Evolutionary conservation across 2,888 invertebrate genomes (phyloP).

Genomic region (Mycalesis mineus): DNA sequence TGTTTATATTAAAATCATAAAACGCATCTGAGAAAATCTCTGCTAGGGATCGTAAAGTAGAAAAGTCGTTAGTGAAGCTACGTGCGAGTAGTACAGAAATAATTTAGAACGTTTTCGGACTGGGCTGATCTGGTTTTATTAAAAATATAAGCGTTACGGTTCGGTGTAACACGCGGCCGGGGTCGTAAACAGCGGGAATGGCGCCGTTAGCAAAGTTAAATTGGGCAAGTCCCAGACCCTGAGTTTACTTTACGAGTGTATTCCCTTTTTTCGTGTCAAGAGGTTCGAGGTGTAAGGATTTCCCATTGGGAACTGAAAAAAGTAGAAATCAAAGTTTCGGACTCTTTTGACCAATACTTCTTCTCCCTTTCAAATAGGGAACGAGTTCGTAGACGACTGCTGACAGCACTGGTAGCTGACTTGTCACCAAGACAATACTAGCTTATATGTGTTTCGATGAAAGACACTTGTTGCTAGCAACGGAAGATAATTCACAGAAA

Average conservation of each 20-base stretch:
- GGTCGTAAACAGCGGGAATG: slow-evolving; percentile 22
- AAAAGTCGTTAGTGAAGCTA: not conserved
- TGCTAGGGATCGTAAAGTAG: not conserved
- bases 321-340: no score
- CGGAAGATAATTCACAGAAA: no score
- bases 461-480: no score
- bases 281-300: slow-evolving; percentile 10
- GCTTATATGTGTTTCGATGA: no score
- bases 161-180: slow-evolving; percentile 8
- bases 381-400: no score
- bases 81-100: not conserved
- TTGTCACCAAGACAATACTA: no score
- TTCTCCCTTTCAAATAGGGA: no score
- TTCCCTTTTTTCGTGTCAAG: slow-evolving; percentile 23
- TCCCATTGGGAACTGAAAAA: not conserved
- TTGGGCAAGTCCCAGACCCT: slow-evolving; percentile 23
- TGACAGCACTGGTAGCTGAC: no score
- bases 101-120: not conserved
- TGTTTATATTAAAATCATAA: not conserved
- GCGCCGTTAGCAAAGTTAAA: slow-evolving; percentile 22
- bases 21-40: not conserved
- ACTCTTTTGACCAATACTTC: no score
- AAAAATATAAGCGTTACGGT: not conserved
- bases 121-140: not conserved
- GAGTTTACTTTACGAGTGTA: slow-evolving; percentile 14